These are phyloP conservation scores for Oryzias melastigma DNA, from an alignment of 2,113 vertebrate species.

Conservation along the genomic window DNA sequence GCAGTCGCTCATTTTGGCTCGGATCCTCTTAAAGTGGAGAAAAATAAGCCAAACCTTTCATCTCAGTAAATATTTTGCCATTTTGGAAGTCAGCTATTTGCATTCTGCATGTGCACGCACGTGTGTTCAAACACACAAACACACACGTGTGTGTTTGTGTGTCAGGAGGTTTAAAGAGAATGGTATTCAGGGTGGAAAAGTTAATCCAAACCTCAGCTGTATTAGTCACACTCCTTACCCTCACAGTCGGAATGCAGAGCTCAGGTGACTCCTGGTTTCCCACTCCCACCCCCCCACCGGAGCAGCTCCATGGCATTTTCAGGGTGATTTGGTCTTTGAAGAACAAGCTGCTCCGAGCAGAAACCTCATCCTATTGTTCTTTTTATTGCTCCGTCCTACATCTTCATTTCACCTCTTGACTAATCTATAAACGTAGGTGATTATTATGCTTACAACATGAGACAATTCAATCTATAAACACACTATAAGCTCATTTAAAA, in stretches of 20 bases:
- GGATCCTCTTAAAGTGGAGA: constrained; percentile 57
- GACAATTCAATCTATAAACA: too few species aligned
- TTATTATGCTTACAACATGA: too few species aligned
- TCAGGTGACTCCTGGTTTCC: constrained; percentile 52
- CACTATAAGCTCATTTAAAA: too few species aligned
- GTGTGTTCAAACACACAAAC: constrained; percentile 48
- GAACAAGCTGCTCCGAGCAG: too few species aligned
- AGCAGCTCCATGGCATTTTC: constrained; percentile 6
- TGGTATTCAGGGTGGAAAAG: constrained; percentile 58
- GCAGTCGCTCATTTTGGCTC: constrained; percentile 60
- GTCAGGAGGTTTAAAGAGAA: constrained; percentile 59
- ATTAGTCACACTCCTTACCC: constrained; percentile 55
- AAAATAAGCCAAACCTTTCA: constrained; percentile 69
- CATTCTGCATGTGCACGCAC: constrained; percentile 21
- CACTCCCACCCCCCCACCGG: constrained; percentile 44
- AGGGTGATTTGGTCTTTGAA: neutral
- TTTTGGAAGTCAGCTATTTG: constrained; percentile 61
- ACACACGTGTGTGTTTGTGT: constrained; percentile 37
- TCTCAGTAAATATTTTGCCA: constrained; percentile 63
- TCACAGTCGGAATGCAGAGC: neutral
- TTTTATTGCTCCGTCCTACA: too few species aligned
- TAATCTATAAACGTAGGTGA: too few species aligned
- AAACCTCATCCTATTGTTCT: too few species aligned
- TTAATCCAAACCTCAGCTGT: constrained; percentile 61
- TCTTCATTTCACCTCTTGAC: too few species aligned